Evolutionary conservation across 2,797 vertebrate genomes (phyloP).

Genomic region (Aplochiton taeniatus): DNA sequence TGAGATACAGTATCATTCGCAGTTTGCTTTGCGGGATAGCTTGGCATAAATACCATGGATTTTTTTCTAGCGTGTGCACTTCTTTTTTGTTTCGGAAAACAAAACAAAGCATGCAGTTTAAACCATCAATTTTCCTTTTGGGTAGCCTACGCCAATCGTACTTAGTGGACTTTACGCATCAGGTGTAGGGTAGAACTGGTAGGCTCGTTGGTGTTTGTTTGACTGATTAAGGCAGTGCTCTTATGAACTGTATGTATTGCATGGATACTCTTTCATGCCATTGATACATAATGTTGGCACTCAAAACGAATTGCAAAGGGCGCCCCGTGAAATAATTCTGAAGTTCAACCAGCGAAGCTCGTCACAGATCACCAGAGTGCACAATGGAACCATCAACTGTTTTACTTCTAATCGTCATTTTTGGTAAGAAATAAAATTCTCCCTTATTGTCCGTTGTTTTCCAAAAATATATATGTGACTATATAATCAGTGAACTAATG

Average conservation of each 20-base stretch:
- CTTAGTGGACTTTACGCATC: too few species aligned
- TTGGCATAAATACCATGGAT: neutral
- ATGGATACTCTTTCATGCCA: slow-evolving; percentile 10
- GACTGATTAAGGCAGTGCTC: too few species aligned
- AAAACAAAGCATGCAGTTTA: neutral
- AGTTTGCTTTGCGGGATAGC: neutral
- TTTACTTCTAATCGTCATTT: slow-evolving; percentile 45
- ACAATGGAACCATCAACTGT: slow-evolving; percentile 45
- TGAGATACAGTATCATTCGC: neutral
- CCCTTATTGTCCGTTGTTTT: neutral
- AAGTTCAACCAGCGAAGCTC: slow-evolving; percentile 20
- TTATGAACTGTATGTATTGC: too few species aligned
- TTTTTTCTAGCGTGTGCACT: neutral
- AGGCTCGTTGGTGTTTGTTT: too few species aligned
- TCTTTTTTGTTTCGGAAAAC: neutral
- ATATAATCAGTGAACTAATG: neutral
- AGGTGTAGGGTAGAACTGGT: too few species aligned
- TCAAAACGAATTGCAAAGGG: slow-evolving; percentile 37
- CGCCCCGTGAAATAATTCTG: slow-evolving; percentile 34
- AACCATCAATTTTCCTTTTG: neutral
- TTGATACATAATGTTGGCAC: slow-evolving; percentile 47
- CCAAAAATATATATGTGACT: neutral
- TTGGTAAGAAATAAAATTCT: slow-evolving; percentile 48
- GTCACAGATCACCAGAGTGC: neutral
- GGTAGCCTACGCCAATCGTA: too few species aligned